These are phyloP conservation scores for Myotis yumanensis DNA, from an alignment of 2,113 vertebrate species.

Conservation along the genomic window DNA sequence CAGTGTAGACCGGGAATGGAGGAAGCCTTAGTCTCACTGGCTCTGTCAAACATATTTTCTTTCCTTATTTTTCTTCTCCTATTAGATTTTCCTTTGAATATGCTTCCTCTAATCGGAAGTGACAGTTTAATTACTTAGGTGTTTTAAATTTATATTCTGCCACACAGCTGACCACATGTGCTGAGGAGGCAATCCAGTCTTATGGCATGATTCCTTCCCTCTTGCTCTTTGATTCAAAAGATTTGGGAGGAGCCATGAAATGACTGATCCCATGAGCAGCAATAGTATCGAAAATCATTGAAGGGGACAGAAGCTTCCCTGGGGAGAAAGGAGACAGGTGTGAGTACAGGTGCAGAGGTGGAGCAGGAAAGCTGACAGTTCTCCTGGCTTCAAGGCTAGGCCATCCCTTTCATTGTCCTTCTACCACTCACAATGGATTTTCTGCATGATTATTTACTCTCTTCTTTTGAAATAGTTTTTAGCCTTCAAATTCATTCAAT, in stretches of 20 bases:
- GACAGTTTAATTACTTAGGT: constrained; percentile 64
- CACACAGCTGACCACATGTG: constrained; percentile 19
- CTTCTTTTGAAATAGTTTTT: neutral
- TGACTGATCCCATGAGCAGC: neutral
- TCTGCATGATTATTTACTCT: neutral
- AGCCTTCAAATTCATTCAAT: neutral
- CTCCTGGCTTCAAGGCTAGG: neutral
- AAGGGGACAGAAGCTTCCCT: neutral
- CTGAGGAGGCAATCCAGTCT: constrained; percentile 42
- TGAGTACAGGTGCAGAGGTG: neutral
- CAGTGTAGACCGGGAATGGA: constrained; percentile 6
- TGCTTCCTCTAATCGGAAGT: constrained; percentile 70
- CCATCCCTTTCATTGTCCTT: neutral
- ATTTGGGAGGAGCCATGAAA: neutral
- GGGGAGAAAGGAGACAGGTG: neutral
- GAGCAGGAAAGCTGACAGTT: neutral
- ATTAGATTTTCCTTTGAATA: constrained; percentile 62
- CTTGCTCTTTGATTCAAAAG: neutral
- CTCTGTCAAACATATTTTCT: constrained; percentile 46
- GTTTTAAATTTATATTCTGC: constrained; percentile 48
- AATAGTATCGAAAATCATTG: neutral
- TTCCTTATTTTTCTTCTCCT: constrained; percentile 53
- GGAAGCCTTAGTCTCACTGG: constrained; percentile 25
- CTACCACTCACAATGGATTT: neutral
- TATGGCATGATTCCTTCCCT: neutral